Evolutionary conservation across 2,888 invertebrate species (phyloP).

Genomic region (Exephanes ischioxanthus): DNA sequence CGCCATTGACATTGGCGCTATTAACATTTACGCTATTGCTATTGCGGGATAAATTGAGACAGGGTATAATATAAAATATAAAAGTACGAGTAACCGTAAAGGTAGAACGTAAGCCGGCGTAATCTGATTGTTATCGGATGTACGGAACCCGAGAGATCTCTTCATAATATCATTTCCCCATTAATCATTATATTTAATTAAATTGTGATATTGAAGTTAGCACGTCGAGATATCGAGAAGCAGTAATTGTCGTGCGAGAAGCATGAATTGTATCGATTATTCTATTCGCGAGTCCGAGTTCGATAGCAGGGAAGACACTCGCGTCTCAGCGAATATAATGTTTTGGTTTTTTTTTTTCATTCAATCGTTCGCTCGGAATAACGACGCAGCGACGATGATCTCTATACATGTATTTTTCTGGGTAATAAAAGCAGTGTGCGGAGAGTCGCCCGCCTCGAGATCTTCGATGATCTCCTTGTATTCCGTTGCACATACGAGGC

Average conservation of each 20-base stretch:
- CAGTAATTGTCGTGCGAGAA: not conserved
- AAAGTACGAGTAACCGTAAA: not conserved
- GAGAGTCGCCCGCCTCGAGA: not conserved
- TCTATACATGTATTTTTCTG: not conserved
- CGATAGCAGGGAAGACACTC: not conserved
- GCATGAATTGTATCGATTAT: not conserved
- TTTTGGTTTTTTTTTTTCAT: not conserved
- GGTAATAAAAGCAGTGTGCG: not conserved
- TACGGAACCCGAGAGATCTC: not conserved
- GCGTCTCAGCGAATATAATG: not conserved
- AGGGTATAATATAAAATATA: not conserved
- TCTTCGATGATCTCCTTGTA: slow-evolving; percentile 17
- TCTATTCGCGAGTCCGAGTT: not conserved
- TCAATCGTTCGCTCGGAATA: not conserved
- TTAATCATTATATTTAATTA: not conserved
- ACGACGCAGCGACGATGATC: not conserved
- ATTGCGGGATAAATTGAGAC: too few relatives aligned
- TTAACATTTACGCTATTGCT: too few relatives aligned
- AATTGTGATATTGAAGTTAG: not conserved
- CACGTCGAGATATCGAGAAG: not conserved
- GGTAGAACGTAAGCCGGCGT: not conserved
- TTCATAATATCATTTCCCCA: not conserved
- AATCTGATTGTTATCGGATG: not conserved
- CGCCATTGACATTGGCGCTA: too few relatives aligned
- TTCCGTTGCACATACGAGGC: slow-evolving; percentile 31